phyloP scores from a whole-genome alignment of 2,797 vertebrate genomes.

The Gymnothorax reevesii region DNA sequence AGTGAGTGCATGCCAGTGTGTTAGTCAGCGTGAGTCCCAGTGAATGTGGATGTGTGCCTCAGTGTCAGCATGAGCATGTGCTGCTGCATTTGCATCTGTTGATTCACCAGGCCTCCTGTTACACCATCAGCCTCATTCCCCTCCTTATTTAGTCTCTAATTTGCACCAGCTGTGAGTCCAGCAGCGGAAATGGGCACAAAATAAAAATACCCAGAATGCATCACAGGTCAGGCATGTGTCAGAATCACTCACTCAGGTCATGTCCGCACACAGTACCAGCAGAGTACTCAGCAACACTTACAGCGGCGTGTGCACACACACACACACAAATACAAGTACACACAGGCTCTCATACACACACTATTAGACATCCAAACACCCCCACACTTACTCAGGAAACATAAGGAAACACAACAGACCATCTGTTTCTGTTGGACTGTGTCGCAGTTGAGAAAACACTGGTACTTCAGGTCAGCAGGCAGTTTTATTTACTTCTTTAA shows the following conservation, averaged over 20 bases:
- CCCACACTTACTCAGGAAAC: not conserved
- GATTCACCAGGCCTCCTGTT: not conserved
- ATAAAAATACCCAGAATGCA: conserved; percentile 7
- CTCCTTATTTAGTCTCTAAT: conserved; percentile 15
- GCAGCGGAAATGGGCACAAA: not conserved
- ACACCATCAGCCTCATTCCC: not conserved
- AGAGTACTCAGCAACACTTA: not conserved
- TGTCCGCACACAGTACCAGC: not conserved
- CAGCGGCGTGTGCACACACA: not conserved
- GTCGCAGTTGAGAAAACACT: not conserved
- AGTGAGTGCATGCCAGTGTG: not conserved
- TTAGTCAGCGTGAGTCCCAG: not conserved
- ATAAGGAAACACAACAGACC: not conserved
- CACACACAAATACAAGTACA: not conserved
- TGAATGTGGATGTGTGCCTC: conserved; percentile 8
- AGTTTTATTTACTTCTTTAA: not conserved
- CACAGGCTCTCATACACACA: too few relatives aligned
- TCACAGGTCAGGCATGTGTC: conserved; percentile 3
- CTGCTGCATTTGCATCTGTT: not conserved
- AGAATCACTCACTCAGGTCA: not conserved
- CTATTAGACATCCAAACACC: not conserved
- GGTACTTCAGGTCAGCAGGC: not conserved
- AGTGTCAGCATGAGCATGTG: conserved; percentile 2
- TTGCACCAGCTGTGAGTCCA: not conserved
- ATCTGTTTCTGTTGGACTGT: not conserved